These are phyloP conservation scores for Tamandua tetradactyla DNA, from an alignment of 2,797 vertebrate genomes.

Conservation along the genomic window DNA sequence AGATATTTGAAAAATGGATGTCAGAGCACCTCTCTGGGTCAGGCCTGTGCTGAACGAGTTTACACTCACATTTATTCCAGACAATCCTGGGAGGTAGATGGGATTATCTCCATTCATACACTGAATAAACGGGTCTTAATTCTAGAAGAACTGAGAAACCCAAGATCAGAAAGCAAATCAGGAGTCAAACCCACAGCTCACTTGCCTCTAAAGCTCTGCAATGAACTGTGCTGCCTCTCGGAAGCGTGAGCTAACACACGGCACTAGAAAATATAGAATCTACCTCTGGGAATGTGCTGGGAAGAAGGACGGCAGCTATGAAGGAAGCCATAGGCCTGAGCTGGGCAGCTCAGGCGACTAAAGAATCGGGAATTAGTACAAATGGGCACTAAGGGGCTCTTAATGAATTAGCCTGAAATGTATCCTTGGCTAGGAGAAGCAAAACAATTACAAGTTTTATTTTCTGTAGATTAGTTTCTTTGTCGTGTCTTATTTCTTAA, in stretches of 20 bases:
- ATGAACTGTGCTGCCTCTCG: background rate
- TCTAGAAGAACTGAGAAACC: background rate
- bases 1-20: background rate
- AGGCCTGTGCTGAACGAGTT: background rate
- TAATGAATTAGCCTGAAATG: background rate
- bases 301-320: background rate
- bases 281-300: background rate
- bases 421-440: background rate
- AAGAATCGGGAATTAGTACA: background rate
- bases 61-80: background rate
- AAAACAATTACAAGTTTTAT: background rate
- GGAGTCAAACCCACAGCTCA: background rate
- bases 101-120: background rate
- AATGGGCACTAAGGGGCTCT: background rate
- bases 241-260: background rate
- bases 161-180: background rate
- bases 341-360: background rate
- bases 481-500: constrained; percentile 19
- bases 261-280: background rate
- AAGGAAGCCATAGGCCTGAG: background rate
- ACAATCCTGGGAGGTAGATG: background rate
- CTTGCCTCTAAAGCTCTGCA: background rate
- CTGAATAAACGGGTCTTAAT: background rate
- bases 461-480: background rate
- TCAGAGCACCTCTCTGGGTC: background rate